Base-by-base conservation (phyloP, 1,140 invertebrate species). In the Aphaenogaster ashmeadi region DNA sequence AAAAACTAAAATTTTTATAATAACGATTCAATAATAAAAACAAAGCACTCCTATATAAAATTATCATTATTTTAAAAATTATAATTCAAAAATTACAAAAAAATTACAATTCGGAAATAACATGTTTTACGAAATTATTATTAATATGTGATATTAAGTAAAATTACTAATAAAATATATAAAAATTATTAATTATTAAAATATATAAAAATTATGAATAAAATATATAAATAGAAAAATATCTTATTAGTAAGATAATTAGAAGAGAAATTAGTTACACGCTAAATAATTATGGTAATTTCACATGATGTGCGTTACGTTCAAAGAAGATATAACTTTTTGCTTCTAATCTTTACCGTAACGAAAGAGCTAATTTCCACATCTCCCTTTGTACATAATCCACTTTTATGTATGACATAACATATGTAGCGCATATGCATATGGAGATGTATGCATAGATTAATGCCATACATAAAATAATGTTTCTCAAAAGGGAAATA, bases 401-500 rank as follows among this genome's bases (percentile, higher is more conserved):
- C n/a, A 78, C 44, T 47, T 60, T 78, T 78, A 78, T 21, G 1
- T 64, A 33, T 62, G 27, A 47, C n/a, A 44, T 13, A 47, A 6
- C 13, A 15, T 60, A 3, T 18, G 44, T 21, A 41, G 50, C 21
- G 27, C 33, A 52, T 9, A 74, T 74, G 41, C 77, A 79, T 79
- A 44, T 52, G 21, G 54, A 79, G 15, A 64, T 64, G 36, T 47
- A 64, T 44, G 71, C 33, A 74, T 21, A 18, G 27, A 54, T 38
- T 74, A 69, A 36, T 77, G 18, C 2, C 15, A 60, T 58, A 78
- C 54, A 47, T 47, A 47, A 79, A 64, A 79, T 44, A 64, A 62
- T 33, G 58, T 78, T 18, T 6, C 18, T 78, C 21, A 62, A 78
- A 79, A 44, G 15, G 52, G 33, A 66, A 79, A 41, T 54, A 36